Conservation (phyloP, 2,888 invertebrate genomes). For the Sesamia inferens region DNA sequence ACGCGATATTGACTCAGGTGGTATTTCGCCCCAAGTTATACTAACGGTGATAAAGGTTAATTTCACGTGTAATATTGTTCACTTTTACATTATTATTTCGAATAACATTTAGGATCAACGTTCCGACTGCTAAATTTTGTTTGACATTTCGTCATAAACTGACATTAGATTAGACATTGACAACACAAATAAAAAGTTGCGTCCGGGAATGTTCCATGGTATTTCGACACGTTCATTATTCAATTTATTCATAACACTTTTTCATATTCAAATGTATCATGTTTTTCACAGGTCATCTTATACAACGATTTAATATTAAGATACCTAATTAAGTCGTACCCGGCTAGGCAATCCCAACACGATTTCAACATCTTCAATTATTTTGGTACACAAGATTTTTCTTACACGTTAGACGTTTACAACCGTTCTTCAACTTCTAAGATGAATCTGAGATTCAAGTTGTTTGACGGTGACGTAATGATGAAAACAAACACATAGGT, state of each 20-base stretch:
- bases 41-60: constrained; percentile 3
- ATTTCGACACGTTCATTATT: constrained; percentile 39
- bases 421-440: constrained; percentile 50
- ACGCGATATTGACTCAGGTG: constrained; percentile 47
- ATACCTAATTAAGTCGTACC: constrained; percentile 77
- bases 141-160: constrained; percentile 37
- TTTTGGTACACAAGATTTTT: constrained; percentile 62
- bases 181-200: constrained; percentile 50
- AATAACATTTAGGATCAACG: neutral
- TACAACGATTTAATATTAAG: constrained; percentile 33
- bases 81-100: constrained; percentile 7
- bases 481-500: constrained; percentile 82
- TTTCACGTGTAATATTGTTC: constrained; percentile 22
- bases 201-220: constrained; percentile 51
- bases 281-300: neutral
- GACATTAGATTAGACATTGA: constrained; percentile 53
- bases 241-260: constrained; percentile 18
- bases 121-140: constrained; percentile 15
- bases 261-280: neutral
- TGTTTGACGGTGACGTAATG: constrained; percentile 82
- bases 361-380: constrained; percentile 82
- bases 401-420: constrained; percentile 66
- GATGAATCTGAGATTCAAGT: constrained; percentile 70
- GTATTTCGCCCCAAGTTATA: constrained; percentile 8
- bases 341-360: constrained; percentile 85